phyloP scores from a whole-genome alignment of 2,113 vertebrate genomes.

The Oceanodroma tethys region DNA sequence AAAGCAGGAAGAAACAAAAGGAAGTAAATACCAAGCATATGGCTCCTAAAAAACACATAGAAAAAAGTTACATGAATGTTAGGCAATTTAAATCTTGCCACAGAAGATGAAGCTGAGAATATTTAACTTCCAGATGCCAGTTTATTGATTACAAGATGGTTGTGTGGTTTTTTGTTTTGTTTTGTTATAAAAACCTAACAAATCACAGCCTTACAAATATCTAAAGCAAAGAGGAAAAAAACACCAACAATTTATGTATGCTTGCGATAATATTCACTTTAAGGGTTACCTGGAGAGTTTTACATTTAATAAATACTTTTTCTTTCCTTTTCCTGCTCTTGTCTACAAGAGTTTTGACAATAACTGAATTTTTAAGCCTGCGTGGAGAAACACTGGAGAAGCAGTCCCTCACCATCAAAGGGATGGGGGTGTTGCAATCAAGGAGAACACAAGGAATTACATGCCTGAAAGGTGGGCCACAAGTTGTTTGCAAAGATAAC shows the following conservation, averaged over 20 bases:
- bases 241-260: rapidly evolving
- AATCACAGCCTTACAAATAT: not conserved
- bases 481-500: not conserved
- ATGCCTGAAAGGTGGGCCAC: not conserved
- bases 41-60: not conserved
- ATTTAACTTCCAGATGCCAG: constrained; percentile 43
- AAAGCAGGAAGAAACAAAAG: not conserved
- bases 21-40: not conserved
- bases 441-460: not conserved
- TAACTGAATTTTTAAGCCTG: not conserved
- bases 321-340: not conserved
- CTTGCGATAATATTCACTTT: not conserved
- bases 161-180: not conserved
- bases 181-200: not conserved
- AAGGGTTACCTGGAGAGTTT: not conserved
- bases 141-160: constrained; percentile 8
- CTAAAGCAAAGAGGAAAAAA: not conserved
- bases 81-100: not conserved
- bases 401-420: not conserved
- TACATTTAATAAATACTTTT: constrained; percentile 12
- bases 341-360: not conserved
- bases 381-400: not conserved
- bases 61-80: not conserved
- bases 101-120: not conserved
- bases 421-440: not conserved